phyloP scores from a whole-genome alignment of 2,888 invertebrate genomes.

The Frankliniella fusca region DNA sequence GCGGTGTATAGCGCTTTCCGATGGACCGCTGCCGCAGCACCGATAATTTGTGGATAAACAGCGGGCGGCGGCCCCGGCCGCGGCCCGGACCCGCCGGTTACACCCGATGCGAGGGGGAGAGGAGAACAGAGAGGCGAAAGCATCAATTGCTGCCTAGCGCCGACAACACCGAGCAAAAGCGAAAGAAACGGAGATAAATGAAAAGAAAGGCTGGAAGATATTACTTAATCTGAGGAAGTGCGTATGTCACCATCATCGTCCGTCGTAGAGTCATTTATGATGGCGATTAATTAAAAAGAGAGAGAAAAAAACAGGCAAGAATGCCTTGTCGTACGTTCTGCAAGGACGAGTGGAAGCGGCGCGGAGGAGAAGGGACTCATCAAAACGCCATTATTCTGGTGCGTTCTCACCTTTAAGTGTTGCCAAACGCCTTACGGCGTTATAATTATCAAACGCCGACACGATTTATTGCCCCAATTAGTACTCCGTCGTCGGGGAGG shows the following conservation, averaged over 20 bases:
- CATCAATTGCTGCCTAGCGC: no score
- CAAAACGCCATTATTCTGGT: constrained; percentile 8
- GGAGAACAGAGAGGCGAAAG: not conserved
- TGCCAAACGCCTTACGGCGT: not conserved
- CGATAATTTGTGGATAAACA: constrained; percentile 15
- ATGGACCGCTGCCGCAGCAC: not conserved
- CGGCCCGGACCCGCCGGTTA: not conserved
- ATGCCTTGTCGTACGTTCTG: no score
- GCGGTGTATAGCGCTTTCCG: not conserved
- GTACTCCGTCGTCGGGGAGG: not conserved
- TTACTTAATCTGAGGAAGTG: not conserved
- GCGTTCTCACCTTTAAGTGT: constrained; percentile 3
- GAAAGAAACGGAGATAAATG: not conserved
- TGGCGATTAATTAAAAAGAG: not conserved
- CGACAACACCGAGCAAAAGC: not conserved
- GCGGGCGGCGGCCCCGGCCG: not conserved
- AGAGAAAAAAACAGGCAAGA: not conserved
- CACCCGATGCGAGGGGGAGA: not conserved
- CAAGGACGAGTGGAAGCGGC: not conserved
- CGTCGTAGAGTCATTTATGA: no score
- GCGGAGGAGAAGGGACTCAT: not conserved
- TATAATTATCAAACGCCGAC: constrained; percentile 9
- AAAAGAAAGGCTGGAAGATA: not conserved
- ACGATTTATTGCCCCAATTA: constrained; percentile 21
- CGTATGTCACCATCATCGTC: not conserved